Evolutionary conservation across 2,113 vertebrate species (phyloP), one percentile per base, ranked within the genome.

Genomic region (Sinocyclocheilus maitianheensis): DNA sequence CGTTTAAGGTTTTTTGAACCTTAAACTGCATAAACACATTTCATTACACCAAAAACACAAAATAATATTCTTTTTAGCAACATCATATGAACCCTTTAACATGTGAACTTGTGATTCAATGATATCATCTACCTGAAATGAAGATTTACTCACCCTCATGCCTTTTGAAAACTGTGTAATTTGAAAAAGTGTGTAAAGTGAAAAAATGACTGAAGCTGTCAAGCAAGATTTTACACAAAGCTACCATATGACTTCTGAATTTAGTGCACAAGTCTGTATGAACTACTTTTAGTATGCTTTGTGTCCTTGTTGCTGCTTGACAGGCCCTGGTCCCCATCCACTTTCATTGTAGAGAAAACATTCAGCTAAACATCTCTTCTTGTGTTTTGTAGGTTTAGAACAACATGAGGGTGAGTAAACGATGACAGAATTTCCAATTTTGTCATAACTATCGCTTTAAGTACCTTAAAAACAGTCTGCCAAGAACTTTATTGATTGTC

Each of bases 381-480:
- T 11, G 20, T 43, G 71, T 43, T 43, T 74, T n/a, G 14, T 14
- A 48, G 43, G 11, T 24, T 48, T 48, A 14, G 22, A 75, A 51
- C 43, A 76, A 16, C 43, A 24, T 13, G 13, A 76, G 43, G 6
- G 43, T n/a, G 6, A 20, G 46, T 20, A 53, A 53, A 34, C 46
- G 8, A 14, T 34, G 26, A 34, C 51, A 30, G 10, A 12, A 71
- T 18, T 69, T 81, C 1, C 5, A n/a, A 16, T 71, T 83, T 53
- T 51, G 9, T 24, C 63, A 48, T 10, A 83, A 40, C 81, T 55
- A 51, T 75, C 69, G 8, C 14, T 84, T 48, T 65, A 65, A 65
- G 85, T 81, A 85, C 51, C 62, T 79, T 85, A 53, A 74, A 30
- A 76, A 82, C 22, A 46, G 77, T 81, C 53, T 85, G 84, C 78